Evolutionary conservation across 2,113 vertebrate species (phyloP).

Genomic region (Scolopax mira): DNA sequence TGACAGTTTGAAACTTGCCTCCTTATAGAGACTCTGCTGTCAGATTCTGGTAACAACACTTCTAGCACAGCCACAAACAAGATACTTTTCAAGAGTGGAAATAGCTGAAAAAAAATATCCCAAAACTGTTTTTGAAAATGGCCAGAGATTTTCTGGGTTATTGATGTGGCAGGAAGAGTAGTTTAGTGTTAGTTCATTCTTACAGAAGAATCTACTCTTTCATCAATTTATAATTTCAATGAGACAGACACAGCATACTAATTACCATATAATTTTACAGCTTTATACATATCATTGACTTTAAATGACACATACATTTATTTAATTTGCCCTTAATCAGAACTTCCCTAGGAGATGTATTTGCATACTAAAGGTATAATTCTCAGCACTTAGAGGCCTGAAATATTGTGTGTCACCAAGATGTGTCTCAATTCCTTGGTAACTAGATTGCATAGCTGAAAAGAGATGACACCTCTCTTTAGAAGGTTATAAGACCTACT

Average conservation of each 20-base stretch:
- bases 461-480: neutral
- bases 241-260: neutral
- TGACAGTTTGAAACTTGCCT: neutral
- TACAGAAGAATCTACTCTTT: neutral
- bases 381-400: neutral
- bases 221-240: neutral
- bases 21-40: neutral
- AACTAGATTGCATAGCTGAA: neutral
- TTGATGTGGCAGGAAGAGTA: neutral
- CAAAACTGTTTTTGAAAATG: neutral
- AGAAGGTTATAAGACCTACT: neutral
- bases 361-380: neutral
- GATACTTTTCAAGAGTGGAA: neutral
- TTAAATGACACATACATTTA: neutral
- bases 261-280: neutral
- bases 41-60: neutral
- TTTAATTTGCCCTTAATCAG: conserved; percentile 17
- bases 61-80: neutral
- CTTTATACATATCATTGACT: neutral
- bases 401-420: neutral
- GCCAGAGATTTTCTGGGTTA: neutral
- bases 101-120: neutral
- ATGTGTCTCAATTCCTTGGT: neutral
- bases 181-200: neutral
- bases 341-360: neutral